Base-by-base conservation (phyloP, 2,888 invertebrate species). In the Lasioglossum leucozonium region DNA sequence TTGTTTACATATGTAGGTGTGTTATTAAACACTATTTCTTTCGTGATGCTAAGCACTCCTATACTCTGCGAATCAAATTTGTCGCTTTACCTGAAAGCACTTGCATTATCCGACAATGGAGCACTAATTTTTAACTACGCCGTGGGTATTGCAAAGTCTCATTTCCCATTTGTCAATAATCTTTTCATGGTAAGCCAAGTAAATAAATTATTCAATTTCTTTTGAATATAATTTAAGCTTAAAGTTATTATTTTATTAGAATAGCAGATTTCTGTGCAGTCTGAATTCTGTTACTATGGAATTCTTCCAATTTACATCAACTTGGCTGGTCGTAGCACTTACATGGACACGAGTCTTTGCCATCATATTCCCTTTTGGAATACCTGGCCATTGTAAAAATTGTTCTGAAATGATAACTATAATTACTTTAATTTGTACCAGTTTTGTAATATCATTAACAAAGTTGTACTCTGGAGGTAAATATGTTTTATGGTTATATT, bases 241-340 rank as follows among this genome's bases (percentile, higher is more conserved):
- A 85, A 58, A 55, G 72, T 67, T 72, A 62, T 72, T 62, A 42
- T 79, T 72, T 75, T 86, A 42, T 71, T 86, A 93, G 93, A 93
- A 93, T 82, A 93, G 87, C 83, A 88, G 85, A 84, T 92, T 93
- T 83, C 82, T 93, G 16, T 93, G 93, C 77, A 87, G 90, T n/a
- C 72, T 91, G 16, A 93, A 91, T 87, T 93, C 93, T 8, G 85
- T 92, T 26, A 90, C 85, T 5, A 93, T 93, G 93, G 93, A 93
- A 82, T 89, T 93, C 62, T 95, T 95, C 85, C 95, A 94, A 90
- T 93, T 94, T 72, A 94, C 93, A 26, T 94, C 95, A 4, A 94
- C 94, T 16, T 95, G 95, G 95, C 88, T 95, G 71, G 94, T 95
- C 11, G 95, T 95, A 11, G 92, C 92, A n/a, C 92, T 95, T 44